Base-by-base conservation (phyloP, 64 coral and sea anemone genomes). In the Hydrozoanthus tunicans region DNA sequence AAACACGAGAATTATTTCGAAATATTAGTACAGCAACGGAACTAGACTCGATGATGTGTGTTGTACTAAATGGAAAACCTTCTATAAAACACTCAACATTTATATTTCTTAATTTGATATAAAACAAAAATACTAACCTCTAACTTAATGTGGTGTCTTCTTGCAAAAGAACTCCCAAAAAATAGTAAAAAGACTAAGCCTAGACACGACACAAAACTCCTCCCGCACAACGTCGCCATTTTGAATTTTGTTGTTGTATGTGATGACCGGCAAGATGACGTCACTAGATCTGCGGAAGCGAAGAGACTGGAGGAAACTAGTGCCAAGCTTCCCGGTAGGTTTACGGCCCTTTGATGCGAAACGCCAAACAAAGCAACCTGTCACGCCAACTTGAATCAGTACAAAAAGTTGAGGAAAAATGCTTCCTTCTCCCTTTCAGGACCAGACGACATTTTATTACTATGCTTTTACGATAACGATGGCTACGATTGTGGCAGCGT, bases 391-490 rank as follows among this genome's bases (percentile, higher is more conserved):
- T 3, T 5, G 23, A 43, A 43, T 43, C 32, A 43, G 32, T 62
- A 78, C 75, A 90, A 43, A 54, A 68, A 26, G 12, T 94, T 82
- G 17, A 9, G 6, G 12, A 32, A 57, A 83, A 53, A 83, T 74
- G 62, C 70, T 63, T 79, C 78, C 86, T 73, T 88, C 90, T 89
- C 69, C 89, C 12, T 90, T 94, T 14, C 70, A 82, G n/a, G 92
- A 94, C 60, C 86, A 94, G 12, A 73, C 61, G 17, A 94, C 92
- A 3, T 94, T 94, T 94, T 94, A 94, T 76, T 81, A 77, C 77
- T 80, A 73, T 63, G 79, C 81, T 64, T 90, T 94, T 77, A 94
- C 92, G 56, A 73, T 94, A 51, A 90, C 92, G 0, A n/a, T 75
- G 23, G 86, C 86, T 8, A 94, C 92, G 55, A 90, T 94, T 58